A percentile compares a stretch with the other conserved stretches of the same genome.
Conservation (phyloP, 1,140 invertebrate genomes). For the Cardiocondyla obscurior region DNA sequence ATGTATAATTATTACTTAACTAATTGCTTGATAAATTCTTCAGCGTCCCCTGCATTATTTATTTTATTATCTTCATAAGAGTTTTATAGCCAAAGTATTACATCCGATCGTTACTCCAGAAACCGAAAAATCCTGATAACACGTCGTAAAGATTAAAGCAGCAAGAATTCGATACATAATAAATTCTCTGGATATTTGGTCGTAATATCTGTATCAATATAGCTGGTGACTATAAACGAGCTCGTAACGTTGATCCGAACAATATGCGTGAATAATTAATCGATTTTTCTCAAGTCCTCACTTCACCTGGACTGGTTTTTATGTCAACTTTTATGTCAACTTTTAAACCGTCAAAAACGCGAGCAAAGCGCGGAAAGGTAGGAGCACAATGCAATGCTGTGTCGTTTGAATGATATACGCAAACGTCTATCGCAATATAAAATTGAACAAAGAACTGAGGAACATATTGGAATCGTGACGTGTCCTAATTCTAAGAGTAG, state of each 20-base stretch:
- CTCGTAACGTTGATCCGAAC: background rate
- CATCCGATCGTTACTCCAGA: background rate
- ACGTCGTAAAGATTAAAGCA: background rate
- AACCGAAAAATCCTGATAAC: background rate
- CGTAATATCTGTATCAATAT: slow-evolving; percentile 21
- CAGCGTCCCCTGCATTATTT: background rate
- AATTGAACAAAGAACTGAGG: background rate
- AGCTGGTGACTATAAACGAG: background rate
- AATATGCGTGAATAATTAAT: slow-evolving; percentile 26
- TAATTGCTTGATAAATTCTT: background rate
- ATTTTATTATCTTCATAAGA: background rate
- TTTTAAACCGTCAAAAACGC: background rate
- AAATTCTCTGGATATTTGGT: background rate
- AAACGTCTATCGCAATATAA: background rate
- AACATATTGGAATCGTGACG: background rate
- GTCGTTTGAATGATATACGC: background rate
- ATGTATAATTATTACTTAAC: background rate
- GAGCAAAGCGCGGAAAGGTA: background rate
- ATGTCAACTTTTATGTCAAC: background rate
- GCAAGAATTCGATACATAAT: background rate
- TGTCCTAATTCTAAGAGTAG: background rate
- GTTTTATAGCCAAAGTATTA: background rate
- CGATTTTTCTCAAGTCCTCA: background rate
- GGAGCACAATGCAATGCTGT: background rate
- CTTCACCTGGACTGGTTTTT: background rate